Evolutionary conservation across 2,888 invertebrate species (phyloP), one percentile per base, ranked within the genome.

Genomic region (Arenicola marina): DNA sequence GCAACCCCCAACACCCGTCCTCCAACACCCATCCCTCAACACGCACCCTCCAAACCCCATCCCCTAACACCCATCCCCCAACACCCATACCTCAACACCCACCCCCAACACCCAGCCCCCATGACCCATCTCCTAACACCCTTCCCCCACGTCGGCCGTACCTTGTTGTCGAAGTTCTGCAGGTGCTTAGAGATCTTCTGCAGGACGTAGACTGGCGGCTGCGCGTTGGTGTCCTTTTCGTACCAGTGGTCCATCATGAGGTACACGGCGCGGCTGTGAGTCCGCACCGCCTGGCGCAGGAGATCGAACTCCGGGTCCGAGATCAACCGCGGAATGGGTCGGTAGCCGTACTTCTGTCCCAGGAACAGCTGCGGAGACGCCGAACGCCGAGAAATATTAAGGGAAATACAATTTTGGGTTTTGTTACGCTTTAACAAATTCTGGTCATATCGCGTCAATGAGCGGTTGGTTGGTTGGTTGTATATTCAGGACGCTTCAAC

Each of bases 331-430:
- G 80, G 81, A 43, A 79, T 68, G 1, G 72, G 73, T 26, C 74
- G 66, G 29, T 65, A 69, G 15, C 81, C 80, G 67, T 82, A 80
- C 59, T 77, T 78, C 67, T 81, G 77, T 18, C 82, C 81, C 29
- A 81, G 56, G 29, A 82, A 70, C 1, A 73, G 71, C 82, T 81
- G 63, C 11, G n/a, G n/a, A n/a, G n/a, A n/a, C n/a, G n/a, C n/a
- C n/a, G n/a, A n/a, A n/a, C n/a, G n/a, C n/a, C n/a, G n/a, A n/a
- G n/a, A n/a, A n/a, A n/a, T n/a, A n/a, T n/a, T n/a, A n/a, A n/a
- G n/a, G n/a, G n/a, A n/a, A n/a, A n/a, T n/a, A n/a, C n/a, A n/a
- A n/a, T n/a, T n/a, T n/a, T n/a, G n/a, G n/a, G n/a, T n/a, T n/a
- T 38, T 18, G 38, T 38, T 38, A 15, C 18, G 38, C 18, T 15